Percentiles rank a stretch among this genome's conserved stretches.
phyloP scores from a whole-genome alignment of 1,140 invertebrate species.

The Scylla paramamosain region DNA sequence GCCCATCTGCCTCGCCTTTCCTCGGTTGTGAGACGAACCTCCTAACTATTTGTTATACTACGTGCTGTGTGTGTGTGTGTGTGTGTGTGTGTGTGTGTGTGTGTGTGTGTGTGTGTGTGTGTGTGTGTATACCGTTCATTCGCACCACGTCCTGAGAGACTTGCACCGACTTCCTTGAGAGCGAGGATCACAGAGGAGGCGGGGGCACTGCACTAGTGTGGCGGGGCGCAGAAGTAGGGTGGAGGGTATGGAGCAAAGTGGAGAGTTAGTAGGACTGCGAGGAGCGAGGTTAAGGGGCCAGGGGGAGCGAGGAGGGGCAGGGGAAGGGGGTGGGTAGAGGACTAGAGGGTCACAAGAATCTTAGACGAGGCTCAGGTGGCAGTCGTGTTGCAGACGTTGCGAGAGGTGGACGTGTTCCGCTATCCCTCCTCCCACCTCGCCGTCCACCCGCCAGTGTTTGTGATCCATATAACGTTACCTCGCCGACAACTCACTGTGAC shows the following conservation, averaged over 20 bases:
- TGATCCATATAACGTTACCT: not conserved
- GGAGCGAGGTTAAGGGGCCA: not conserved
- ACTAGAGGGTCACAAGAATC: slow-evolving; percentile 2
- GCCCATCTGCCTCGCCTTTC: too few relatives aligned
- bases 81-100: not conserved
- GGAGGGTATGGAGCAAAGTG: not conserved
- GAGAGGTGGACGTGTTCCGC: not conserved
- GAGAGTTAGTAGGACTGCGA: not conserved
- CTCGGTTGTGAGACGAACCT: too few relatives aligned
- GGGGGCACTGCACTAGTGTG: not conserved
- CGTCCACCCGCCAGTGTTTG: not conserved
- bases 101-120: slow-evolving; percentile 17
- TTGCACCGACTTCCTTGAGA: not conserved
- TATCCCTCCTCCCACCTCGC: not conserved
- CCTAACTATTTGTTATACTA: too few relatives aligned
- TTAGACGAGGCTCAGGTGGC: not conserved
- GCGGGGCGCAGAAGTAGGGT: not conserved
- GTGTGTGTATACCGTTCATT: not conserved
- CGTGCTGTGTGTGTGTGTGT: too few relatives aligned
- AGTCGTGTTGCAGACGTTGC: slow-evolving; percentile 11
- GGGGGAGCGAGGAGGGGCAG: not conserved
- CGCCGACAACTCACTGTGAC: not conserved
- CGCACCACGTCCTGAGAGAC: not conserved
- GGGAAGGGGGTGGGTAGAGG: not conserved
- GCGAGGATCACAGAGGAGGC: not conserved